Evolutionary conservation across 1,140 invertebrate genomes (phyloP), one percentile per base, ranked within the genome.

Genomic region (Brachionus koreanus): DNA sequence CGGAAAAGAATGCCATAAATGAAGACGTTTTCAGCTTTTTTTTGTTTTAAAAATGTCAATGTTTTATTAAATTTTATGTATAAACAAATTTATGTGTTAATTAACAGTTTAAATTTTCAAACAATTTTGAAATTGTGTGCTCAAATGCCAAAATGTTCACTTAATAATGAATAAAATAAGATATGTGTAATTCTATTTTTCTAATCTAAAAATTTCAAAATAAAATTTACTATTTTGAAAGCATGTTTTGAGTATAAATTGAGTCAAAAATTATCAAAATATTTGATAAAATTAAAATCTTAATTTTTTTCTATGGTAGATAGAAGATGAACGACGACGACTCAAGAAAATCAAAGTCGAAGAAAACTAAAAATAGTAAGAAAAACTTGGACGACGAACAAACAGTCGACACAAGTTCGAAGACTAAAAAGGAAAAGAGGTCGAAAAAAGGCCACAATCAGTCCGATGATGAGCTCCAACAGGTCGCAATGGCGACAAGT

Each of bases 211-310:
- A 23, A 57, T 57, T 19, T 57, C 49, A 57, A 25, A 57, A 57
- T 57, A 19, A 57, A 57, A 57, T 57, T 57, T 19, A 16, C 49
- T 23, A 57, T 7, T 46, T 65, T 65, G 13, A 37, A 65, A 65
- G 63, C 63, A 65, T 65, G 63, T 16, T 65, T 65, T 65, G 3
- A 33, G 63, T 65, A 65, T 65, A 65, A 65, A 65, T 65, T 33
- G 12, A 65, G 13, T 65, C 25, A 23, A 63, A 63, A 35, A n/a
- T 33, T 33, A 65, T 13, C 25, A 35, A 65, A 46, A 46, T 12
- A 46, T 46, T 46, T 12, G 43, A 12, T 46, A 2, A 46, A 12
- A 46, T 46, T 12, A 46, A 46, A 46, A 12, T 46, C 43, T 12
- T 46, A 2, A 46, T 12, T 12, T 46, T 65, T 16, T 35, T 3